Conservation (phyloP, 2,888 invertebrate genomes). For the Steinernema hermaphroditum region DNA sequence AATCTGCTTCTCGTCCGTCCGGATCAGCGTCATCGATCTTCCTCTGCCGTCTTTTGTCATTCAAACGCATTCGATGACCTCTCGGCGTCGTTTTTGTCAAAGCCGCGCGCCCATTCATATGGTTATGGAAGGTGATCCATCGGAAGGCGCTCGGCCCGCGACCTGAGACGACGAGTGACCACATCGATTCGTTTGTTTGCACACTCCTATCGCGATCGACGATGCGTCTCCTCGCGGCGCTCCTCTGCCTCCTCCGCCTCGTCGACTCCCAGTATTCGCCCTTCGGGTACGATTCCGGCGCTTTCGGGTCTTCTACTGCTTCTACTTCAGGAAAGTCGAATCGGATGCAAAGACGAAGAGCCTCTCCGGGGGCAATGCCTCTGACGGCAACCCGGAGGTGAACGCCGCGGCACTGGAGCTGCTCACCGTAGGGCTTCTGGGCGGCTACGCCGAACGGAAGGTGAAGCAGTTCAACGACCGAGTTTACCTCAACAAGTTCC, state of each 20-base stretch:
- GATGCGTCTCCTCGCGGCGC: constrained; percentile 11
- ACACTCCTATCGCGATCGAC: constrained; percentile 16
- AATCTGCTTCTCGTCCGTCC: background rate
- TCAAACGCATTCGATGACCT: constrained; percentile 9
- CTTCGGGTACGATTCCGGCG: background rate
- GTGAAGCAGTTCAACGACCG: constrained; percentile 62
- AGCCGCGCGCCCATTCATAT: background rate
- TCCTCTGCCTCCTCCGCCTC: background rate
- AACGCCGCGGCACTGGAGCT: constrained; percentile 56
- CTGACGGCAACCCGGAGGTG: constrained; percentile 57
- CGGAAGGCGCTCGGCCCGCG: constrained; percentile 17
- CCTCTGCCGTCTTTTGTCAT: background rate
- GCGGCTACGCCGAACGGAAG: constrained; percentile 54
- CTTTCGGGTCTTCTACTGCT: too few species aligned
- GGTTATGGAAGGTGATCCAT: background rate
- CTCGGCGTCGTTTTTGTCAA: background rate
- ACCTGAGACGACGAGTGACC: background rate
- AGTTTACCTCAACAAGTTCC: constrained; percentile 57
- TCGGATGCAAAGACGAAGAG: constrained; percentile 35
- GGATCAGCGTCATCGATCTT: background rate
- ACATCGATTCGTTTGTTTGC: constrained; percentile 27
- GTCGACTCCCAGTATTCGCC: constrained; percentile 8
- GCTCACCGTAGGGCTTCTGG: constrained; percentile 56
- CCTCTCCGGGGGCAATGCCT: constrained; percentile 52
- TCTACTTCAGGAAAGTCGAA: constrained; percentile 11